Percentiles rank a stretch among this genome's conserved stretches.
phyloP scores from a whole-genome alignment of 1,140 invertebrate species.

The Matsumurasca onukii region DNA sequence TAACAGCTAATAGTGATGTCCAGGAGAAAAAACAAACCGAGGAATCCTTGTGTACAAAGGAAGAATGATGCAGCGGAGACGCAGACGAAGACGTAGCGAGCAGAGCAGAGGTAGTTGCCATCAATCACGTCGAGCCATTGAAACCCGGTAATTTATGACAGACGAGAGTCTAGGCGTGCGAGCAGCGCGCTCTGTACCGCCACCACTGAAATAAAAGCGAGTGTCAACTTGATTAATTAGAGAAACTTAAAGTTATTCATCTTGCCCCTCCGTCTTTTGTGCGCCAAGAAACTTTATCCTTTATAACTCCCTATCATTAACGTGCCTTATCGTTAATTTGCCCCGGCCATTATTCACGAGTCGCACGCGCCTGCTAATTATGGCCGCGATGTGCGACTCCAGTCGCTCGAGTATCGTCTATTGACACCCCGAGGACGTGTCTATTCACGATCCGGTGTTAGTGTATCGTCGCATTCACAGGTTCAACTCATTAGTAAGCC shows the following conservation, averaged over 20 bases:
- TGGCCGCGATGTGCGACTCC: too few relatives aligned
- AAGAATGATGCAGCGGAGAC: too few relatives aligned
- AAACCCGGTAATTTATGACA: constrained; percentile 23
- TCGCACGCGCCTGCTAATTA: too few relatives aligned
- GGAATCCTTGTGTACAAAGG: background rate
- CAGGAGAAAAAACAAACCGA: background rate
- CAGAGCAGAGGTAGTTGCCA: too few relatives aligned
- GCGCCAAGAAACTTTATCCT: constrained; percentile 37
- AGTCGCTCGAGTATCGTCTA: too few relatives aligned
- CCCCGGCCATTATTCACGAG: constrained; percentile 33
- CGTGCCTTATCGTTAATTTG: constrained; percentile 39
- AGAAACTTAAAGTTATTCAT: constrained; percentile 40
- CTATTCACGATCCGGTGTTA: too few relatives aligned
- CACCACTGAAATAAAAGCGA: constrained; percentile 35
- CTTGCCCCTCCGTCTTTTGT: constrained; percentile 34
- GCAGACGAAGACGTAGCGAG: too few relatives aligned
- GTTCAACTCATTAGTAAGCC: too few relatives aligned
- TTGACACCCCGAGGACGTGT: too few relatives aligned
- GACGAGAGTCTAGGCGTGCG: constrained; percentile 7
- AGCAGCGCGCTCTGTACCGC: constrained; percentile 28
- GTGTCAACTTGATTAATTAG: constrained; percentile 40
- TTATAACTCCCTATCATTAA: constrained; percentile 37
- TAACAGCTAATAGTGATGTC: constrained; percentile 26
- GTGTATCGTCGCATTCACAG: too few relatives aligned
- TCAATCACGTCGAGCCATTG: constrained; percentile 26